These are phyloP conservation scores for Hoplostethus atlanticus DNA, from an alignment of 2,797 vertebrate genomes.

Conservation along the genomic window DNA sequence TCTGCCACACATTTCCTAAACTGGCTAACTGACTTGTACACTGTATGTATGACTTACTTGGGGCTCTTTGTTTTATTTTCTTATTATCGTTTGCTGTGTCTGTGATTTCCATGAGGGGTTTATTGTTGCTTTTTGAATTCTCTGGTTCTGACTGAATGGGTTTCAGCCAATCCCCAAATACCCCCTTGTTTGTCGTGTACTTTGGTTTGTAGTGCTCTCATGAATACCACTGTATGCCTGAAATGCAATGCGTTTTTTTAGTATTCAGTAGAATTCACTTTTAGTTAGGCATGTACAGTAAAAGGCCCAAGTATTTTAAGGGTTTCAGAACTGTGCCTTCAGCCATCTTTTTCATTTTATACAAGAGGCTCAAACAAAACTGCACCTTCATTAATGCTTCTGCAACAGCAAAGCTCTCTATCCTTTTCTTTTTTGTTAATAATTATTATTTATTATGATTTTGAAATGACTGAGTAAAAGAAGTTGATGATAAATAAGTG, in stretches of 20 bases:
- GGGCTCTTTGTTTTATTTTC: background rate
- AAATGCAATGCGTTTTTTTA: slow-evolving; percentile 2
- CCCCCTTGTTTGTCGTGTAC: background rate
- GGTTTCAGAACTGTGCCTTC: background rate
- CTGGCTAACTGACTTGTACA: too few relatives aligned
- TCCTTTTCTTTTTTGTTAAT: background rate
- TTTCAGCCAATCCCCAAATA: background rate
- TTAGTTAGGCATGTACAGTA: background rate
- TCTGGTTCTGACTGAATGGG: background rate
- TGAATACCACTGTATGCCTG: background rate
- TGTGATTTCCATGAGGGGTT: slow-evolving; percentile 8
- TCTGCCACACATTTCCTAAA: too few relatives aligned
- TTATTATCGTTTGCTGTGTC: background rate
- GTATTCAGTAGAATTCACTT: background rate
- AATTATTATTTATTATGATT: background rate
- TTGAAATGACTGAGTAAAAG: background rate
- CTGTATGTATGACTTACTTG: too few relatives aligned
- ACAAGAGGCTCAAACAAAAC: background rate
- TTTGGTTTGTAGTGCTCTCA: background rate
- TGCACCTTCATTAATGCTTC: background rate
- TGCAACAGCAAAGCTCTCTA: background rate
- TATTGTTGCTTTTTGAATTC: background rate
- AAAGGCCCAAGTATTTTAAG: background rate
- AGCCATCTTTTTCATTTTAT: background rate
- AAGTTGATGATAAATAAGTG: slow-evolving; percentile 1